Percentiles rank a stretch among this genome's conserved stretches.
phyloP scores from a whole-genome alignment of 2,797 vertebrate species.

The Phyllotis vaccarum region DNA sequence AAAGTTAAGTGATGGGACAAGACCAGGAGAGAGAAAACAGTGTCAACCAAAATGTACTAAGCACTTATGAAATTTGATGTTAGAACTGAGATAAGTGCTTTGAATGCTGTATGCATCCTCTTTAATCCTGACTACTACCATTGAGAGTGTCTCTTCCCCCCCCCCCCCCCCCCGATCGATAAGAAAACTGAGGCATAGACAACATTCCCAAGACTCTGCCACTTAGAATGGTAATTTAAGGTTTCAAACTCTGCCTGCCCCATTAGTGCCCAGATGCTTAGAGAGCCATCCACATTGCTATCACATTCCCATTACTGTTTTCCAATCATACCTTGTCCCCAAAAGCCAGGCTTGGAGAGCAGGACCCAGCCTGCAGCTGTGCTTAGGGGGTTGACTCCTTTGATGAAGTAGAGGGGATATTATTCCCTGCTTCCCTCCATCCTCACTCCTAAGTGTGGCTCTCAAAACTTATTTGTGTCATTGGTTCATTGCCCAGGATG shows the following conservation, averaged over 20 bases:
- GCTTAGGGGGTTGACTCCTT: background rate
- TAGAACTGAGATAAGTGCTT: background rate
- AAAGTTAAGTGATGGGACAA: background rate
- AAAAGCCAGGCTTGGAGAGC: background rate
- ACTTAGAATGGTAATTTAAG: background rate
- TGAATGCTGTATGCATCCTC: background rate
- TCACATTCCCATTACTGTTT: background rate
- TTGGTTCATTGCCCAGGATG: conserved; percentile 89
- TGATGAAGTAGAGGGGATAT: background rate
- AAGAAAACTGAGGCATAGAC: conserved; percentile 15
- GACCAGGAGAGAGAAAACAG: background rate
- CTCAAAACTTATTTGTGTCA: background rate
- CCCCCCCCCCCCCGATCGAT: background rate
- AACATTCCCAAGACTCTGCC: background rate
- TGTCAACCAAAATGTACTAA: background rate
- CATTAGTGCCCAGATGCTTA: background rate
- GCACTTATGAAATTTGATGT: background rate
- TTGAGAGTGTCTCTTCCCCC: background rate
- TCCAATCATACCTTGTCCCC: background rate
- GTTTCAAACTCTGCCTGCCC: background rate
- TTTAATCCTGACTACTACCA: background rate
- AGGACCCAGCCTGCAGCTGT: background rate
- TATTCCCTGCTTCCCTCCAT: background rate
- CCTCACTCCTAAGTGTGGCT: background rate
- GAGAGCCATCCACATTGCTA: background rate